Evolutionary conservation across 2,797 vertebrate genomes (phyloP).

Genomic region (Sarcophilus harrisii): DNA sequence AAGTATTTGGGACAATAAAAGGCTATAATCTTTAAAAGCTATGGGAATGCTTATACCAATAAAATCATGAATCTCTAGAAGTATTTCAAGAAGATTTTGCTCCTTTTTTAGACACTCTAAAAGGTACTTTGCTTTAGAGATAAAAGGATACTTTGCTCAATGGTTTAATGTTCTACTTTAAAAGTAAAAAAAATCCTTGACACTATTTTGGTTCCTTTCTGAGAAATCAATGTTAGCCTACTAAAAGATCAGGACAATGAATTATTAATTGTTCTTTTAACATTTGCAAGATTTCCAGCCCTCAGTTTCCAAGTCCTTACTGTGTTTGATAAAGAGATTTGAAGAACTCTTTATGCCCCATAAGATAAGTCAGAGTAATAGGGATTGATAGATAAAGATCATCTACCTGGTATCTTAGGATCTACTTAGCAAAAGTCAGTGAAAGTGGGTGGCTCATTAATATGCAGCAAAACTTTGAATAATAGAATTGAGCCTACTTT

Average conservation of each 20-base stretch:
- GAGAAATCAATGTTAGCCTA: neutral
- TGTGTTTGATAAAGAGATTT: neutral
- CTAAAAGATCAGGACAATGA: neutral
- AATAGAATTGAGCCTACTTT: neutral
- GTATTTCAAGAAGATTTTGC: neutral
- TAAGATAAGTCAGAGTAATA: neutral
- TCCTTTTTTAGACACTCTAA: neutral
- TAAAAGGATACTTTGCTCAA: neutral
- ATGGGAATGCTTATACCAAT: neutral
- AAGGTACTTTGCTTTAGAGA: neutral
- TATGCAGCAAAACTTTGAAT: neutral
- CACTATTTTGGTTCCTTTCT: neutral
- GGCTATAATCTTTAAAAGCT: neutral
- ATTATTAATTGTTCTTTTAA: neutral
- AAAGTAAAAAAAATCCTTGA: neutral
- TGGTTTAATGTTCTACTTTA: neutral
- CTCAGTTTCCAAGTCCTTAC: neutral
- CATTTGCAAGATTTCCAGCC: neutral
- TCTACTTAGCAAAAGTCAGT: neutral
- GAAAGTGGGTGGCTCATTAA: neutral
- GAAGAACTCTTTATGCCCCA: neutral
- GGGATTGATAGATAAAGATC: neutral
- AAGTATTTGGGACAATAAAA: neutral
- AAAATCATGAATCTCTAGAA: neutral
- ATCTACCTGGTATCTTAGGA: neutral